Conservation (phyloP, 2,797 vertebrate genomes). For the Graptemys geographica region DNA sequence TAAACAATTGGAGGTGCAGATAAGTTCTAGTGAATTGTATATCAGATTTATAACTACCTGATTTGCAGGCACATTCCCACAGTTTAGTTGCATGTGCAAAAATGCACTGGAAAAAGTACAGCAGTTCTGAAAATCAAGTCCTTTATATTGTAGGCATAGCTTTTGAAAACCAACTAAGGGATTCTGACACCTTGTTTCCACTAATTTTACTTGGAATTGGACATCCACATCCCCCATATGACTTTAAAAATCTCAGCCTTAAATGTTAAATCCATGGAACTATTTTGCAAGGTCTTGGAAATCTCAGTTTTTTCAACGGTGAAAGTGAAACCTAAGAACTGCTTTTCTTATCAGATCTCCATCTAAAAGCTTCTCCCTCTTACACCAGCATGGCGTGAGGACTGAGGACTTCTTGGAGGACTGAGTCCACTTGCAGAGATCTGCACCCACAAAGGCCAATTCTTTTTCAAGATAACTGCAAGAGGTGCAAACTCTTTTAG, state of each 20-base stretch:
- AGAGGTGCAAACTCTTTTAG: slow-evolving; percentile 18
- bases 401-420: background rate
- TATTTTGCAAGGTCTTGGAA: background rate
- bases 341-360: background rate
- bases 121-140: background rate
- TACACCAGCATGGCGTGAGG: background rate
- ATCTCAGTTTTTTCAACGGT: background rate
- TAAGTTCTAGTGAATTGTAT: background rate
- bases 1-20: background rate
- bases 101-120: background rate
- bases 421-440: slow-evolving; percentile 28
- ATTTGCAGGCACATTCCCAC: background rate
- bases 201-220: background rate
- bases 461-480: slow-evolving; percentile 54
- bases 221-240: background rate
- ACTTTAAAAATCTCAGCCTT: background rate
- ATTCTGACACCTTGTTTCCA: background rate
- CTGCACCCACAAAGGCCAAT: slow-evolving; percentile 43
- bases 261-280: background rate
- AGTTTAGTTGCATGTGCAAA: background rate
- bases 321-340: background rate
- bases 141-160: background rate
- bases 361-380: background rate
- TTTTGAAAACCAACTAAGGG: background rate
- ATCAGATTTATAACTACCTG: background rate